These are phyloP conservation scores for Crypturellus undulatus DNA, from an alignment of 2,113 vertebrate genomes.

Conservation along the genomic window DNA sequence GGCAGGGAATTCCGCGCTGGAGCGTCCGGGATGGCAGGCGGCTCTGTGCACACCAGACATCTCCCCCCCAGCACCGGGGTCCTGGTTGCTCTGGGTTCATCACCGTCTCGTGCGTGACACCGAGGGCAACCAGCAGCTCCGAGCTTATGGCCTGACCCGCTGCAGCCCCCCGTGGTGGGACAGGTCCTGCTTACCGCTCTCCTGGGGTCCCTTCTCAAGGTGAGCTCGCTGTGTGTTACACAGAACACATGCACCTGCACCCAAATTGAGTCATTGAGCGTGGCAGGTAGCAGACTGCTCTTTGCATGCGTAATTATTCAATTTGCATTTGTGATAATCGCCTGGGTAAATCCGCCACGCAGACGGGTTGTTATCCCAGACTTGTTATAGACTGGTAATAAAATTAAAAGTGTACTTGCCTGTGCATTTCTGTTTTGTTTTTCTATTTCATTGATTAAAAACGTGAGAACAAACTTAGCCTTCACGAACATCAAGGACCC, in stretches of 20 bases:
- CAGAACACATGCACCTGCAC: conserved; percentile 22
- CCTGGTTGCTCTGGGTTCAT: background rate
- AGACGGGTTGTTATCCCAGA: background rate
- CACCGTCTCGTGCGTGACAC: background rate
- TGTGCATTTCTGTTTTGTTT: conserved; percentile 36
- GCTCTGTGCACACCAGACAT: background rate
- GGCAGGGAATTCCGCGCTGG: background rate
- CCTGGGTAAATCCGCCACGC: background rate
- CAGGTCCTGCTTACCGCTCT: no score
- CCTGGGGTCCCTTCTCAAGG: rapidly evolving
- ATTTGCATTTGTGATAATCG: conserved; percentile 36
- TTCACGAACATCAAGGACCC: conserved; percentile 47
- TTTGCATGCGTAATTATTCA: conserved; percentile 1
- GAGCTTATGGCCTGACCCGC: background rate
- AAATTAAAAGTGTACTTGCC: background rate
- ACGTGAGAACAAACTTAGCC: conserved; percentile 44
- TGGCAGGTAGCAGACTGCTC: conserved; percentile 59
- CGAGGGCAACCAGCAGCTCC: background rate
- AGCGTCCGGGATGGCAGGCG: background rate
- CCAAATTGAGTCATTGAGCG: background rate
- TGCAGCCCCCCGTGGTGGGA: background rate
- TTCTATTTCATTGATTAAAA: conserved; percentile 67
- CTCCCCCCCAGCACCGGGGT: background rate
- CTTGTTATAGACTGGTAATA: conserved; percentile 5
- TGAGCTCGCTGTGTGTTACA: rapidly evolving